phyloP scores from a whole-genome alignment of 2,113 vertebrate genomes.

The Scalopus aquaticus region DNA sequence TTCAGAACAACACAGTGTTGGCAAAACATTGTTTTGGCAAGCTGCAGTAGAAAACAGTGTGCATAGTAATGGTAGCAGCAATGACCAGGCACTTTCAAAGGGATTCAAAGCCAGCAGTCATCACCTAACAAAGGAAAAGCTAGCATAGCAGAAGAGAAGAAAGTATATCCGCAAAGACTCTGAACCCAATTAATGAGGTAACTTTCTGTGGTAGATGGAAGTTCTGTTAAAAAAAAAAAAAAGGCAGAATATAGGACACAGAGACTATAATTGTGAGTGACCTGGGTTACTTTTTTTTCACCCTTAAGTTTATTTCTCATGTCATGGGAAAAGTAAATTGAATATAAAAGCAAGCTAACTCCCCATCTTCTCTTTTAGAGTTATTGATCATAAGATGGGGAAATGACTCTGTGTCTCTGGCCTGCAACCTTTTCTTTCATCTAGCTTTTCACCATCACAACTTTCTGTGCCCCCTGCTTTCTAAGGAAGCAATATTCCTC shows the following conservation, averaged over 20 bases:
- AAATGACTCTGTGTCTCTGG: background rate
- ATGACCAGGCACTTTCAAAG: background rate
- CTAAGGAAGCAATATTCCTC: background rate
- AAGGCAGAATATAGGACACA: background rate
- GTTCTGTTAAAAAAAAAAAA: background rate
- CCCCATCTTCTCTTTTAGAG: background rate
- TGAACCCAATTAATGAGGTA: background rate
- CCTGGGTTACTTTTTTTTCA: background rate
- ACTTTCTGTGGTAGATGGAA: background rate
- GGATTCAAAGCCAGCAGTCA: background rate
- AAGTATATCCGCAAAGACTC: background rate
- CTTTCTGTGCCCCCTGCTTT: background rate
- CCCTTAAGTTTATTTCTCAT: background rate
- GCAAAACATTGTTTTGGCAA: background rate
- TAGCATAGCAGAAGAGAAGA: background rate
- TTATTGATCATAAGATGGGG: background rate
- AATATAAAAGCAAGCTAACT: background rate
- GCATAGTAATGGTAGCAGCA: background rate
- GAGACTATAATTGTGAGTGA: background rate
- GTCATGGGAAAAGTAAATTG: background rate
- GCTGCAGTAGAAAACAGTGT: background rate
- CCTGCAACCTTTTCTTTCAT: background rate
- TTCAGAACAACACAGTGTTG: background rate
- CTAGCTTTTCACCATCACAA: background rate
- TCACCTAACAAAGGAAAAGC: background rate